A percentile compares a stretch with the other conserved stretches of the same genome.
Conservation (phyloP, 2,797 vertebrate genomes). For the Enteromius unitaeniatus region DNA sequence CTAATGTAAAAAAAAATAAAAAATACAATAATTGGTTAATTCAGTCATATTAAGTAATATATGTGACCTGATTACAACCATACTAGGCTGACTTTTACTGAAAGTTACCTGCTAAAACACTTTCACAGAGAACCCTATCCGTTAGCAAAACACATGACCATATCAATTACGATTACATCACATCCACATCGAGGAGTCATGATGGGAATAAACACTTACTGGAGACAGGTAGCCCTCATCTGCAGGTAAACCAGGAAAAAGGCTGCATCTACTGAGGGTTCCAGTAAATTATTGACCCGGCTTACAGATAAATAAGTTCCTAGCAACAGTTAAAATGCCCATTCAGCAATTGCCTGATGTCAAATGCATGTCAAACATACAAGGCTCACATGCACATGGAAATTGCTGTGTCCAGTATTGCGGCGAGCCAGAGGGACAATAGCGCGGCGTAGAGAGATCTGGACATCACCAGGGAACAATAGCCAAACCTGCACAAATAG, state of each 20-base stretch:
- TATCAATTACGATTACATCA: conserved; percentile 17
- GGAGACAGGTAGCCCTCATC: conserved; percentile 23
- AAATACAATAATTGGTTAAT: neutral
- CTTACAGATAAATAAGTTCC: conserved; percentile 57
- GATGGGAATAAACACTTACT: conserved; percentile 20
- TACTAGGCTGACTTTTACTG: neutral
- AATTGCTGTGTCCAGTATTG: conserved; percentile 64
- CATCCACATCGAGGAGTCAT: conserved; percentile 8
- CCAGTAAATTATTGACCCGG: conserved; percentile 47
- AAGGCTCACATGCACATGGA: conserved; percentile 43
- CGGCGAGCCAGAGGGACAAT: conserved; percentile 57
- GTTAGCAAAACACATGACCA: conserved; percentile 3
- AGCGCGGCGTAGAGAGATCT: conserved; percentile 41
- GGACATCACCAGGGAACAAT: conserved; percentile 58
- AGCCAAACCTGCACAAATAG: conserved; percentile 44
- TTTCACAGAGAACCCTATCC: neutral
- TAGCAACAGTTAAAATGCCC: conserved; percentile 41
- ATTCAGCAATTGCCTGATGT: conserved; percentile 27
- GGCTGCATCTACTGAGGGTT: conserved; percentile 34
- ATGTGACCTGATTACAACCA: neutral
- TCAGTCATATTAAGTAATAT: neutral
- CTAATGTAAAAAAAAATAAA: neutral
- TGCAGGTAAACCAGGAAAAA: conserved; percentile 57
- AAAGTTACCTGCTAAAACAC: neutral
- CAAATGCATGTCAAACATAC: conserved; percentile 25